Evolutionary conservation across 2,113 vertebrate species (phyloP).

Genomic region (Tinamus guttatus): DNA sequence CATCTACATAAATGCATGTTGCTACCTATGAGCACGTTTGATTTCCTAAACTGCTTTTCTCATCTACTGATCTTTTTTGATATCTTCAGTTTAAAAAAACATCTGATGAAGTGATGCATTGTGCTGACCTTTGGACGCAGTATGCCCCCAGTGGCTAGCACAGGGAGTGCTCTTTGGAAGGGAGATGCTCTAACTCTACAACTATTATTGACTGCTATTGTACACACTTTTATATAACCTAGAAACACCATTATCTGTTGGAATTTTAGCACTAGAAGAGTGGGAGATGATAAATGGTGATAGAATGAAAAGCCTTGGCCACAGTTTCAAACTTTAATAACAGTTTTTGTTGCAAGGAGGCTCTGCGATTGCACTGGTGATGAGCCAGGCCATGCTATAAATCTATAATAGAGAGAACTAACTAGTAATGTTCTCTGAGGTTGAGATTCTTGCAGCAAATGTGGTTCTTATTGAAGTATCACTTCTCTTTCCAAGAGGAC

Average conservation of each 20-base stretch:
- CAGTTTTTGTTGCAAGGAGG: not conserved
- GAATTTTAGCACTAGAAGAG: not conserved
- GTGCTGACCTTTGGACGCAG: not conserved
- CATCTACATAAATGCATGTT: not conserved
- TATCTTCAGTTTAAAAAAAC: not conserved
- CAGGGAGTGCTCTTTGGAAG: not conserved
- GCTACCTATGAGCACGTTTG: not conserved
- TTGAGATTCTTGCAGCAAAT: not conserved
- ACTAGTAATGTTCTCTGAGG: conserved; percentile 2
- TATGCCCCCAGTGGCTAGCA: not conserved
- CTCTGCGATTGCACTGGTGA: conserved; percentile 25
- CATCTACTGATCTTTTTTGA: not conserved
- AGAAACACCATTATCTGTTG: not conserved
- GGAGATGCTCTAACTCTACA: not conserved
- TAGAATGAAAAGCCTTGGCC: not conserved
- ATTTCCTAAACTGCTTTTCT: not conserved
- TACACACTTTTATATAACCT: not conserved
- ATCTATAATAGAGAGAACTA: conserved; percentile 14
- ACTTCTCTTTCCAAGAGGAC: not conserved
- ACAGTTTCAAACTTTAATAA: conserved; percentile 14
- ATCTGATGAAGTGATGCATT: not conserved
- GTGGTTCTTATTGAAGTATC: conserved; percentile 33
- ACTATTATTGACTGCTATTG: not conserved
- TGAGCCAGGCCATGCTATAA: conserved; percentile 36
- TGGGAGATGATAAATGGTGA: not conserved